Conservation (phyloP, 2,113 vertebrate genomes). For the Microcebus jonahi region DNA sequence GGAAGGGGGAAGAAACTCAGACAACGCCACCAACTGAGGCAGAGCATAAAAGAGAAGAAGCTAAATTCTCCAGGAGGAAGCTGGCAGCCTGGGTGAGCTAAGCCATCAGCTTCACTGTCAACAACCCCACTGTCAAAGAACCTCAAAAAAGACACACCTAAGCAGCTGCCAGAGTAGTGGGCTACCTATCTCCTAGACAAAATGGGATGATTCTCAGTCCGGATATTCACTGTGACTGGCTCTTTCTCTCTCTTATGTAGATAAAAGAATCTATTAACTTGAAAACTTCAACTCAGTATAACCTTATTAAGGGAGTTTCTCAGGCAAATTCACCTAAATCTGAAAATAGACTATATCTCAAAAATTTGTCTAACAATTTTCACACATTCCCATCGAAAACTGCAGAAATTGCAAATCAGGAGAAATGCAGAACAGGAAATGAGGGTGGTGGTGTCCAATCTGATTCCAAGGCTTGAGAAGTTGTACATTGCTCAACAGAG, state of each 20-base stretch:
- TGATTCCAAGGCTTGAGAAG: not conserved
- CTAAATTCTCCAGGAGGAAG: not conserved
- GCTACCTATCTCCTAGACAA: not conserved
- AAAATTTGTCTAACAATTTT: not conserved
- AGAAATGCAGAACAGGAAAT: not conserved
- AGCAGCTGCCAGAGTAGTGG: not conserved
- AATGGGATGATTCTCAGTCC: not conserved
- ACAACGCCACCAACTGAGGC: not conserved
- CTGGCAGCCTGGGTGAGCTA: not conserved
- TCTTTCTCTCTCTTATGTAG: not conserved
- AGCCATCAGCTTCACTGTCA: not conserved
- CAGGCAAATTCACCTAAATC: not conserved
- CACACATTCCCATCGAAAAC: not conserved
- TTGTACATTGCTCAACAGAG: not conserved
- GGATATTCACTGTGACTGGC: not conserved
- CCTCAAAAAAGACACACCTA: not conserved
- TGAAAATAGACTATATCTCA: constrained; percentile 3
- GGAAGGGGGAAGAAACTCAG: not conserved
- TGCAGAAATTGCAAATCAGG: not conserved
- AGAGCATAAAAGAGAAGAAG: not conserved
- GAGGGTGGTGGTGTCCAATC: not conserved
- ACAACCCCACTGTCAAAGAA: not conserved
- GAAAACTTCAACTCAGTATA: not conserved
- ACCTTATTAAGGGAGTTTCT: constrained; percentile 24
- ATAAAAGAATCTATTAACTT: not conserved